Percentiles rank a stretch among this genome's conserved stretches.
Conservation (phyloP, 2,797 vertebrate genomes). For the Anolis apletophallus region DNA sequence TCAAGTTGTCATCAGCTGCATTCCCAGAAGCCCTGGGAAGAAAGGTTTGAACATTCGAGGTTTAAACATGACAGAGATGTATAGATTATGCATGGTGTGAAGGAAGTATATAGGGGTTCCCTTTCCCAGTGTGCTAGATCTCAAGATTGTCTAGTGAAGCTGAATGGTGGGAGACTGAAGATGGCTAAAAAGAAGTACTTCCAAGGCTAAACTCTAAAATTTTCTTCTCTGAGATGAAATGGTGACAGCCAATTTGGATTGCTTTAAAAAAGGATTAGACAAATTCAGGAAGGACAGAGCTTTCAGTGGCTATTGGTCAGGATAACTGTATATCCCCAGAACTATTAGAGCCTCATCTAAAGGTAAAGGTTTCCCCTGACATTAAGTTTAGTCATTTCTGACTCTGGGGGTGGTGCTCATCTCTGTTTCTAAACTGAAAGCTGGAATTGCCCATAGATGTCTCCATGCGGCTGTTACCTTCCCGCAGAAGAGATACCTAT, state of each 20-base stretch:
- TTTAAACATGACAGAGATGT: neutral
- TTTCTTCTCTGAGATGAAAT: neutral
- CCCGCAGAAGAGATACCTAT: too few relatives aligned
- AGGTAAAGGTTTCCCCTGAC: too few relatives aligned
- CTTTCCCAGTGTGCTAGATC: neutral
- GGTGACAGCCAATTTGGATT: neutral
- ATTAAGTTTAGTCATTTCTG: too few relatives aligned
- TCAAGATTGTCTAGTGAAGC: neutral
- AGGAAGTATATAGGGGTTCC: neutral
- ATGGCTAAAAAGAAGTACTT: neutral
- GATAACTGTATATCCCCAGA: too few relatives aligned
- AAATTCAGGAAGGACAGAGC: too few relatives aligned
- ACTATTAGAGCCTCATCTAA: too few relatives aligned
- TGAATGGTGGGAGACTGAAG: neutral
- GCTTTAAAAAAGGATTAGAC: too few relatives aligned
- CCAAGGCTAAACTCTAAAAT: neutral
- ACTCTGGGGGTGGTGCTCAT: too few relatives aligned
- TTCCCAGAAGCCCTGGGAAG: neutral
- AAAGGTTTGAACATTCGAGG: neutral
- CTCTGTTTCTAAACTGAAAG: too few relatives aligned
- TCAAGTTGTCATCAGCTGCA: neutral
- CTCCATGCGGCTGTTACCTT: too few relatives aligned
- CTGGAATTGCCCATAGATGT: too few relatives aligned
- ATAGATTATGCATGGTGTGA: neutral
- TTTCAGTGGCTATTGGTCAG: too few relatives aligned